Percentiles rank a stretch among this genome's conserved stretches.
phyloP scores from a whole-genome alignment of 1,140 invertebrate species.

The Pentalonia nigronervosa region DNA sequence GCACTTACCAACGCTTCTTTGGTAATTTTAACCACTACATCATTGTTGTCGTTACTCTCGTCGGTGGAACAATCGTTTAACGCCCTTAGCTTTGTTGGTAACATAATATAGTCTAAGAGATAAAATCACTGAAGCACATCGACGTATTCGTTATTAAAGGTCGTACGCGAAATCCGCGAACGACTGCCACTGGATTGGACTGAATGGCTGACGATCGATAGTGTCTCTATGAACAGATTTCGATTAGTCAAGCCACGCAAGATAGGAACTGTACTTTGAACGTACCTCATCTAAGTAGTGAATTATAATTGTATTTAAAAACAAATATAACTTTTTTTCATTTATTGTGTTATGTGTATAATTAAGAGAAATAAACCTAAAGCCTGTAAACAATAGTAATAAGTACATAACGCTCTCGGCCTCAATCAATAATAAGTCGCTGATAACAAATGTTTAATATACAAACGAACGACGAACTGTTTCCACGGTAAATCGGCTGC shows the following conservation, averaged over 20 bases:
- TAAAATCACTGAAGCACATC: background rate
- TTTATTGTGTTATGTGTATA: background rate
- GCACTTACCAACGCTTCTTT: slow-evolving; percentile 61
- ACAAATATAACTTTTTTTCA: background rate
- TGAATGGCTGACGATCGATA: too few species aligned
- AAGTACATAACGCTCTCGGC: background rate
- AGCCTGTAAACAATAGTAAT: background rate
- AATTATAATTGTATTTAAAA: background rate
- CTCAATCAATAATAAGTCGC: background rate
- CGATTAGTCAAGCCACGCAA: background rate
- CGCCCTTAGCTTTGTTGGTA: slow-evolving; percentile 60
- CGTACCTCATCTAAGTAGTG: background rate
- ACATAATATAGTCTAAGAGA: slow-evolving; percentile 29
- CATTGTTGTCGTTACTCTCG: slow-evolving; percentile 59
- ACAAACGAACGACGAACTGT: too few species aligned
- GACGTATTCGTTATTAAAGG: background rate
- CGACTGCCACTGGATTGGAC: background rate
- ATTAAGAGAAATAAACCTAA: background rate
- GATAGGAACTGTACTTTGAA: background rate
- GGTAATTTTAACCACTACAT: slow-evolving; percentile 60
- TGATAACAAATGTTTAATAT: background rate
- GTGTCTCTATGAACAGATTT: background rate
- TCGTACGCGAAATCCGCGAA: background rate
- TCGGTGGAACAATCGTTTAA: slow-evolving; percentile 60
- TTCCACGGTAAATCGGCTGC: background rate